phyloP scores from a whole-genome alignment of 2,113 vertebrate species.

The Argyrosomus japonicus region DNA sequence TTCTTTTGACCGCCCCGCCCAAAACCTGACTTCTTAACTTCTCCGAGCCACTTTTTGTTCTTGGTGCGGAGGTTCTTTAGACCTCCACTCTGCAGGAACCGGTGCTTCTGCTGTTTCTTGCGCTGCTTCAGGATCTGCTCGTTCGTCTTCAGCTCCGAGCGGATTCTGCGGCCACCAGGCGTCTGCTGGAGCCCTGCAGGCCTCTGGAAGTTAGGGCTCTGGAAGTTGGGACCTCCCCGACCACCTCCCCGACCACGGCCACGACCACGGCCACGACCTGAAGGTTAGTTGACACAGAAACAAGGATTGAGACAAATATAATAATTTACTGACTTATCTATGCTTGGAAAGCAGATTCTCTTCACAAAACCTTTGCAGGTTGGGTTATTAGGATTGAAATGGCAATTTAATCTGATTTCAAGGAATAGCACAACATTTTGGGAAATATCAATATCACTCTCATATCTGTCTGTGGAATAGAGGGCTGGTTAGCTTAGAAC shows the following conservation, averaged over 20 bases:
- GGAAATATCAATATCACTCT: not conserved
- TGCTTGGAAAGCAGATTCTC: not conserved
- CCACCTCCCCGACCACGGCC: constrained; percentile 58
- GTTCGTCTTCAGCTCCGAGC: constrained; percentile 89
- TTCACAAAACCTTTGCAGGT: not conserved
- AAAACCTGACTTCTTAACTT: constrained; percentile 90
- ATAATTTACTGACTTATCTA: no score
- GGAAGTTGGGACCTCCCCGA: not conserved
- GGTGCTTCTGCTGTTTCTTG: constrained; percentile 86
- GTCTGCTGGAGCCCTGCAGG: constrained; percentile 5
- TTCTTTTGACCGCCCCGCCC: constrained; percentile 87
- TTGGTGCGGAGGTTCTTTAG: constrained; percentile 86
- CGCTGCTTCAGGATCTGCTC: constrained; percentile 94
- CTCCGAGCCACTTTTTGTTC: constrained; percentile 81
- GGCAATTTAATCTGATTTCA: not conserved
- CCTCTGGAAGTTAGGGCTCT: constrained; percentile 25
- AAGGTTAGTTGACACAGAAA: not conserved
- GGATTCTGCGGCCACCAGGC: constrained; percentile 65
- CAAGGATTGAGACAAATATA: not conserved
- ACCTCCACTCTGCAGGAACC: constrained; percentile 92
- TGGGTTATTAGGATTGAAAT: not conserved
- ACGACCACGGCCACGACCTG: constrained; percentile 69
- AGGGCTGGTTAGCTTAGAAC: not conserved
- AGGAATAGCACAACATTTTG: no score
- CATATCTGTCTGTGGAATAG: not conserved